Base-by-base conservation (phyloP, 2,888 invertebrate genomes). In the Ichneumon xanthorius region DNA sequence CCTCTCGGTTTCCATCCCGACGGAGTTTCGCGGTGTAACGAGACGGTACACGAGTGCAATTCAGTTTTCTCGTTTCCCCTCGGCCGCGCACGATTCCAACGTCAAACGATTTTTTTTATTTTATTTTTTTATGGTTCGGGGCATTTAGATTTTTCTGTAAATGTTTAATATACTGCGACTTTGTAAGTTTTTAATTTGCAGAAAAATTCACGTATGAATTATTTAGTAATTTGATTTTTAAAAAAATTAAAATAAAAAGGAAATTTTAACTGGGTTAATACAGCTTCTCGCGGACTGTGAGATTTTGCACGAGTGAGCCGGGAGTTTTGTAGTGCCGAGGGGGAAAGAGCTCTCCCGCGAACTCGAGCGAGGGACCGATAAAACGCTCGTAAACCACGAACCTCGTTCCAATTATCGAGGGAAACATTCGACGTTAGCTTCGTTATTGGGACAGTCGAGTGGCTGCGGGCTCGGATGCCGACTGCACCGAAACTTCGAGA, bases 391-490 rank as follows among this genome's bases (percentile, higher is more conserved):
- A 89, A 89, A 89, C 83, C 83, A 79, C 88, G 86, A 88, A 87
- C 86, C 89, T 87, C 88, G 90, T 88, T 88, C 90, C 90, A 89
- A 89, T 90, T 90, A 84, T 83, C 73, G 76, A 83, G 87, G 87
- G 87, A 87, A 90, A 89, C 86, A 84, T 75, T 84, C 82, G 68
- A 79, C 53, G 71, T 73, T 78, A 37, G 72, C 50, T 71, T 73
- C 58, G 40, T 89, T 89, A 87, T 88, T 85, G 87, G 83, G 82
- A 87, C 87, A 80, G 85, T 79, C 84, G 80, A 78, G 76, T 79
- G 82, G 85, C 82, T 86, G 84, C 76, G 65, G 37, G 30, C n/a
- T 33, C 40, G 63, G 14, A 70, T 65, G 83, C 76, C 53, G 70
- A 82, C 65, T 70, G 55, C 19, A 58, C 33, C 30, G 30, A 58